Evolutionary conservation across 2,113 vertebrate genomes (phyloP).

Genomic region (Apteryx owenii): DNA sequence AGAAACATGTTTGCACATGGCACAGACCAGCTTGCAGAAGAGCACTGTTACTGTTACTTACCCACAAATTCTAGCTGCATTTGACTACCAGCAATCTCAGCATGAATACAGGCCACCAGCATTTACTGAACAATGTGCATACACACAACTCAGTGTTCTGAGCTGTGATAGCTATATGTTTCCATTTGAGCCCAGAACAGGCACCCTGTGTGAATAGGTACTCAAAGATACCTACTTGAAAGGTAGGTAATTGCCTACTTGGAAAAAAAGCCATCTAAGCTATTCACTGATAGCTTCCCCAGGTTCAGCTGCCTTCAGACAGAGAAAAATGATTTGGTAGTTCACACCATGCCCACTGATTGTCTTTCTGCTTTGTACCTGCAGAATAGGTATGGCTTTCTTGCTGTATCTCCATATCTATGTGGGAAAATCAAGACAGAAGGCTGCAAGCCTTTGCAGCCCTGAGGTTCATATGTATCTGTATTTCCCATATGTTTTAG

Average conservation of each 20-base stretch:
- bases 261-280: neutral
- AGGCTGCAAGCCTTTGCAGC: neutral
- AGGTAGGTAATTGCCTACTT: neutral
- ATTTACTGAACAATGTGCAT: neutral
- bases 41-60: neutral
- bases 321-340: neutral
- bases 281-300: neutral
- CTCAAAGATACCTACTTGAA: neutral
- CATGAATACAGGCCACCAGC: fast-evolving
- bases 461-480: neutral
- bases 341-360: neutral
- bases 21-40: neutral
- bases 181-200: neutral
- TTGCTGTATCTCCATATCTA: fast-evolving
- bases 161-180: fast-evolving
- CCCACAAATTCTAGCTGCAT: neutral
- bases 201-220: neutral
- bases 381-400: neutral
- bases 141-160: fast-evolving
- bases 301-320: neutral
- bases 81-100: neutral
- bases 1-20: fast-evolving
- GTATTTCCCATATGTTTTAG: neutral
- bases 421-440: neutral
- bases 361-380: neutral